Percentiles rank a stretch among this genome's conserved stretches.
These are phyloP conservation scores for Halcyon malimbica DNA, from an alignment of 2,113 vertebrate species.

Conservation along the genomic window DNA sequence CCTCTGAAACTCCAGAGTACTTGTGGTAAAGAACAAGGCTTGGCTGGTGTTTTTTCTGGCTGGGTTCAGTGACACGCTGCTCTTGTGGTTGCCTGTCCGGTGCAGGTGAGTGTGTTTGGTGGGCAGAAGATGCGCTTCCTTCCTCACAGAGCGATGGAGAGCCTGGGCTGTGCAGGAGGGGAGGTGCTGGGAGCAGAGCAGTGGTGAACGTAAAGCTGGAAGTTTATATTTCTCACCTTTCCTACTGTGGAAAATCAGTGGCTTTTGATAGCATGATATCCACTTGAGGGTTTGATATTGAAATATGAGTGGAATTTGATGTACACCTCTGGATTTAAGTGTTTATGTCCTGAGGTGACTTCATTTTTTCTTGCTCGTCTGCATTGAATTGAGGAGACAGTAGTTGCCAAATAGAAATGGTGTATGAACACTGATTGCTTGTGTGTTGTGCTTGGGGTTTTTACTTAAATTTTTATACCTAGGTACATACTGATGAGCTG, in stretches of 20 bases:
- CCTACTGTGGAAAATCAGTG: neutral
- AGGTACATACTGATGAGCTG: neutral
- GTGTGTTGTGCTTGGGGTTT: neutral
- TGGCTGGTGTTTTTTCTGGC: neutral
- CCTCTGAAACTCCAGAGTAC: neutral
- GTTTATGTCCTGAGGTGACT: neutral
- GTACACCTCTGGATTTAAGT: neutral
- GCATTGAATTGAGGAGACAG: neutral
- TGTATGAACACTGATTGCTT: neutral
- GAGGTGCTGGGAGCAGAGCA: neutral
- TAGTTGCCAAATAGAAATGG: neutral
- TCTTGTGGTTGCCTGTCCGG: neutral
- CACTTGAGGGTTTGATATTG: neutral
- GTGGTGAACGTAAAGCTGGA: accelerated
- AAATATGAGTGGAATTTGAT: neutral
- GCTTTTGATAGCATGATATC: neutral
- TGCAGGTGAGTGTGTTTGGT: neutral
- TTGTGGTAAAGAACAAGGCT: neutral
- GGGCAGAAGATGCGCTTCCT: neutral
- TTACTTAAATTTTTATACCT: neutral
- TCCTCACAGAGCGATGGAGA: neutral
- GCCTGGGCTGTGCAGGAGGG: neutral
- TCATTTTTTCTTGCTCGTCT: neutral
- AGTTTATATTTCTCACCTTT: neutral
- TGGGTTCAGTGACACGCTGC: neutral